Evolutionary conservation across 2,888 invertebrate species (phyloP).

Genomic region (Oxytorus armatus): DNA sequence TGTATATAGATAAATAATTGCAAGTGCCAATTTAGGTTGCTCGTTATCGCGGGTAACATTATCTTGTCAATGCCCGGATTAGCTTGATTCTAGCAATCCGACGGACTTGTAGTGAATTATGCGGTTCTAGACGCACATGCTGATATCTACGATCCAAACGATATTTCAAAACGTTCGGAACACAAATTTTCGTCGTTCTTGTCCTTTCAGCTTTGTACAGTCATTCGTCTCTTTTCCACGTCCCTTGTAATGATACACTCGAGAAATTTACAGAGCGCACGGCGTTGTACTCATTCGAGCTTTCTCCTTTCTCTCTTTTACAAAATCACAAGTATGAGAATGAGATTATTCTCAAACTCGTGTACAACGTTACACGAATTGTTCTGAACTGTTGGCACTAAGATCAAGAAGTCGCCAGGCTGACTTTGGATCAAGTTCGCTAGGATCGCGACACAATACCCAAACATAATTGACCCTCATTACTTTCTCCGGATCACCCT

Average conservation of each 20-base stretch:
- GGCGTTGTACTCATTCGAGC: background rate
- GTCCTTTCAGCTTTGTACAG: conserved; percentile 42
- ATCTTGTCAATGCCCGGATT: no score
- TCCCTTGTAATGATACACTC: conserved; percentile 38
- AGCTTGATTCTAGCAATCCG: no score
- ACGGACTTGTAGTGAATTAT: no score
- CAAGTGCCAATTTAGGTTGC: no score
- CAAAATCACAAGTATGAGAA: conserved; percentile 49
- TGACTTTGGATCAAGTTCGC: conserved; percentile 96
- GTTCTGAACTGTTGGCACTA: conserved; percentile 94
- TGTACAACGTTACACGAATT: conserved; percentile 88
- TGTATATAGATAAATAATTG: no score
- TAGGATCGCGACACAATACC: conserved; percentile 98
- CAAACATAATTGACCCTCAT: conserved; percentile 98
- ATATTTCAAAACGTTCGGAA: no score
- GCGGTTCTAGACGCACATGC: no score
- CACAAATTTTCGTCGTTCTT: no score
- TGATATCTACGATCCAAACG: no score
- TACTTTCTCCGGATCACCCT: conserved; percentile 98
- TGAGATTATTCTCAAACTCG: no score
- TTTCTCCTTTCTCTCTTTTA: conserved; percentile 22
- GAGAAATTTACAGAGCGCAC: conserved; percentile 44
- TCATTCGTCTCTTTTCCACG: background rate
- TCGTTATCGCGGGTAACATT: no score
- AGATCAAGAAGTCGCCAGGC: conserved; percentile 98